A percentile compares a stretch with the other conserved stretches of the same genome.
Evolutionary conservation across 2,888 invertebrate genomes (phyloP).

Genomic region (Panopea generosa): DNA sequence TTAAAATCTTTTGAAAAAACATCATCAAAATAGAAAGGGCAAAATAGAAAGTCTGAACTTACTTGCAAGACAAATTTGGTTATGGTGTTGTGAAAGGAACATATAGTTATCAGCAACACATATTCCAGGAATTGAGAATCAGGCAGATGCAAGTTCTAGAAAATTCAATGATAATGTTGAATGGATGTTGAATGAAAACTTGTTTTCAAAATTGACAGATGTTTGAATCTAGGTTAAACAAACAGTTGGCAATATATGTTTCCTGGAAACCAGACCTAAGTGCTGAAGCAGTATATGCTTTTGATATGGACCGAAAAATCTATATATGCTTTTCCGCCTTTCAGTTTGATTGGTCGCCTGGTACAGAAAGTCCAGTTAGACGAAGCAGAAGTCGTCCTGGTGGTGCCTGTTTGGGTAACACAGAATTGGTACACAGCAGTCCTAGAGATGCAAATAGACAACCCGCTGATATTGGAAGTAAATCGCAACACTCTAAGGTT

Average conservation of each 20-base stretch:
- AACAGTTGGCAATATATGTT: conserved; percentile 17
- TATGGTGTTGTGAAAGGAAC: conserved; percentile 5
- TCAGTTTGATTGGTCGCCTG: conserved; percentile 27
- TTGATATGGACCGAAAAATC: conserved; percentile 26
- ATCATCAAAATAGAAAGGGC: not conserved
- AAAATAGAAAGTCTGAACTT: not conserved
- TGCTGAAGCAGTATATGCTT: conserved; percentile 31
- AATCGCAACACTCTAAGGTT: not conserved
- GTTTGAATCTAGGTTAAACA: conserved; percentile 18
- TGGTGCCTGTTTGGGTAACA: conserved; percentile 18
- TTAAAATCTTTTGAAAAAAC: conserved; percentile 17
- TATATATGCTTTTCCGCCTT: conserved; percentile 36
- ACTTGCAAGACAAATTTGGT: conserved; percentile 12
- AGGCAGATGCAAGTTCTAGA: conserved; percentile 10
- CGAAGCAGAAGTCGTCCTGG: conserved; percentile 8
- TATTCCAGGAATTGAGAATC: conserved; percentile 12
- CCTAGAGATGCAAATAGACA: not conserved
- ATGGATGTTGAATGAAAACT: conserved; percentile 16
- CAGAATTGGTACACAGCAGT: conserved; percentile 6
- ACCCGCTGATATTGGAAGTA: not conserved
- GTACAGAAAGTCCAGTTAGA: conserved; percentile 19
- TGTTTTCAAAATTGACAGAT: conserved; percentile 7
- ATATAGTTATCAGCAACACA: conserved; percentile 19
- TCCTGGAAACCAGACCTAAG: conserved; percentile 35
- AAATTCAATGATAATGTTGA: conserved; percentile 23